Evolutionary conservation across 2,888 invertebrate genomes (phyloP).

Genomic region (Neuroscelio doddi): DNA sequence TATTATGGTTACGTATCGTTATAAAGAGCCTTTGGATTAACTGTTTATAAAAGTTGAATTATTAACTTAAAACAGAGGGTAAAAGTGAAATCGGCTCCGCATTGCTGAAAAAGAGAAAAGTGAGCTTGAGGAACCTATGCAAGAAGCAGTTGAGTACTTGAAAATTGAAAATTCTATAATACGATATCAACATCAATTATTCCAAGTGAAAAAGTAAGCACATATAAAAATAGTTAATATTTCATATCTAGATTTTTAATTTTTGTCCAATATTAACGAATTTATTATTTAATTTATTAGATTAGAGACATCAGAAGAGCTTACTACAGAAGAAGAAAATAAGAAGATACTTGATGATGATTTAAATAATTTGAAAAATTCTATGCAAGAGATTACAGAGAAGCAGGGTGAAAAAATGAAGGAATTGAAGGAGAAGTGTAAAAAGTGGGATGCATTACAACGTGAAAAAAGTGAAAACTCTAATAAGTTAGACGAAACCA

Average conservation of each 20-base stretch:
- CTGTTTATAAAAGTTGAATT: slow-evolving; percentile 83
- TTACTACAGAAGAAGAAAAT: slow-evolving; percentile 53
- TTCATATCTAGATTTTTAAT: no score
- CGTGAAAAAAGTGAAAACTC: slow-evolving; percentile 76
- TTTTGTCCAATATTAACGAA: no score
- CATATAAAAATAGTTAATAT: no score
- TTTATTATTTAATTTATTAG: slow-evolving; percentile 39
- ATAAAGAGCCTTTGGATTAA: slow-evolving; percentile 86
- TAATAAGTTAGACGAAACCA: slow-evolving; percentile 71
- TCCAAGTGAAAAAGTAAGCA: slow-evolving; percentile 60
- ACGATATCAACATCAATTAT: slow-evolving; percentile 67
- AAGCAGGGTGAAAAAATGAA: slow-evolving; percentile 76
- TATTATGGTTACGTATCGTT: slow-evolving; percentile 93
- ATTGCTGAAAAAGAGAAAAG: slow-evolving; percentile 87
- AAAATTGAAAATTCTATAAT: slow-evolving; percentile 85
- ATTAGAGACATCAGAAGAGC: slow-evolving; percentile 48
- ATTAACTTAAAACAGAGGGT: slow-evolving; percentile 81
- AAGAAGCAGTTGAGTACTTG: slow-evolving; percentile 84
- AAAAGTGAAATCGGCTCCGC: slow-evolving; percentile 89
- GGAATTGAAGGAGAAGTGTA: slow-evolving; percentile 71
- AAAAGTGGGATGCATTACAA: slow-evolving; percentile 74
- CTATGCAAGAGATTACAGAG: slow-evolving; percentile 73
- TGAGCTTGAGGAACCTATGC: slow-evolving; percentile 84
- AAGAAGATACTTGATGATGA: slow-evolving; percentile 59
- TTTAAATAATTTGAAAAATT: slow-evolving; percentile 65